These are phyloP conservation scores for Porites evermanni DNA, from an alignment of 92 coral and sea anemone genomes.

Conservation along the genomic window DNA sequence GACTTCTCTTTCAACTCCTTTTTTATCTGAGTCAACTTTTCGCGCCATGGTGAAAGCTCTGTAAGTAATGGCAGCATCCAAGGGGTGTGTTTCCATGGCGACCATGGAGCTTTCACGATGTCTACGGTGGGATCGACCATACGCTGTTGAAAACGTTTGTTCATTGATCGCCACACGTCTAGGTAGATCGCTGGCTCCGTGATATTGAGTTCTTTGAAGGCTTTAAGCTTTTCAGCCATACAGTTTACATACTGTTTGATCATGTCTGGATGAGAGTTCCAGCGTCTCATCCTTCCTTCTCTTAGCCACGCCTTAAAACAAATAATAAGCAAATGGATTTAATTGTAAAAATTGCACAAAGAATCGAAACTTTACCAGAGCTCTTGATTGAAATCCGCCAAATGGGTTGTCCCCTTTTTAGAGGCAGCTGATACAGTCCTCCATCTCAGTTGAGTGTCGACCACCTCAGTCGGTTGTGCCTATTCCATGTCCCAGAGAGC, in stretches of 20 bases:
- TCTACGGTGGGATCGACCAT: constrained; percentile 89
- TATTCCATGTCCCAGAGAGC: no score
- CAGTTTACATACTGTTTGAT: constrained; percentile 89
- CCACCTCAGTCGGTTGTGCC: no score
- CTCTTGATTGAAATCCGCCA: no score
- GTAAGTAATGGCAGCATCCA: constrained; percentile 90
- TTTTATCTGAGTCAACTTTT: constrained; percentile 74
- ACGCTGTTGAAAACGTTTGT: constrained; percentile 94
- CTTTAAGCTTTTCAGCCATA: constrained; percentile 82
- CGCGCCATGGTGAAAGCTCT: constrained; percentile 94
- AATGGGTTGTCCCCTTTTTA: no score
- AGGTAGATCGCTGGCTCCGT: constrained; percentile 89
- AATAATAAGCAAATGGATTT: not conserved
- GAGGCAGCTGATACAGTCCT: no score
- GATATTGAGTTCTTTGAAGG: constrained; percentile 72
- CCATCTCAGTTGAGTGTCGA: no score
- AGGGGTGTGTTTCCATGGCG: constrained; percentile 79
- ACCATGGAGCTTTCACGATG: constrained; percentile 89
- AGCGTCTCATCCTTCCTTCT: constrained; percentile 67
- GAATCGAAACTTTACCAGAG: no score
- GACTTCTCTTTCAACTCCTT: constrained; percentile 66
- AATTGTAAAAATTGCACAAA: not conserved
- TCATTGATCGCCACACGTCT: constrained; percentile 98
- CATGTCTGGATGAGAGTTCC: constrained; percentile 99
- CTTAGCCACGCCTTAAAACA: constrained; percentile 65